A percentile compares a stretch with the other conserved stretches of the same genome.
Evolutionary conservation across 2,113 vertebrate species (phyloP).

Genomic region (Phylloscopus trochilus): DNA sequence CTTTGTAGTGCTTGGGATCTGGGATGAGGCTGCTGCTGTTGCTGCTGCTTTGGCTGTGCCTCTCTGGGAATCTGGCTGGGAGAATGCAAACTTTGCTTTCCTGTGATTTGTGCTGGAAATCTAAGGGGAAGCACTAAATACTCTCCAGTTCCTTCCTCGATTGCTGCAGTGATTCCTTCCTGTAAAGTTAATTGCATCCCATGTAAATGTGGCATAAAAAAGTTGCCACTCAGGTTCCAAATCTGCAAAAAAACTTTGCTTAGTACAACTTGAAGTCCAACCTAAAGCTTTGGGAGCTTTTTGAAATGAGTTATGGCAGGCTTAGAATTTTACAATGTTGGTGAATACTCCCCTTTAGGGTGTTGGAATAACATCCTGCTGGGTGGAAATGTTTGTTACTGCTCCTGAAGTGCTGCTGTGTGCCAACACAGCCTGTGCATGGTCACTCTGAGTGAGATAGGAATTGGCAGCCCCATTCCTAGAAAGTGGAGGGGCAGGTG

Average conservation of each 20-base stretch:
- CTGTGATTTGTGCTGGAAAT: background rate
- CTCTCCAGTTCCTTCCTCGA: background rate
- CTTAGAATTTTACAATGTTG: background rate
- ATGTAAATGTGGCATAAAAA: background rate
- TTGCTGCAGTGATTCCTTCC: background rate
- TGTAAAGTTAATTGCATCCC: background rate
- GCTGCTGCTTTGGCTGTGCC: background rate
- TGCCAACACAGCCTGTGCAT: rapidly evolving
- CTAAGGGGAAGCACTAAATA: background rate
- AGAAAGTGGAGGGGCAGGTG: background rate
- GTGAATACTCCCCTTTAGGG: background rate
- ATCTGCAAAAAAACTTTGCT: background rate
- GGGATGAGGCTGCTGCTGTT: background rate
- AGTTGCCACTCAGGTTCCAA: background rate
- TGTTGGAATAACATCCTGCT: background rate
- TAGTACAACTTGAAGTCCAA: background rate
- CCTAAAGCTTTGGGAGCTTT: background rate
- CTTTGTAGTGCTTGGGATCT: background rate
- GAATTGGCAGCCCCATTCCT: rapidly evolving
- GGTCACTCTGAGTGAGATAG: rapidly evolving
- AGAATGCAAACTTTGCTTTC: background rate
- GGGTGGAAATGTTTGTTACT: rapidly evolving
- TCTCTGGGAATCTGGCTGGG: background rate
- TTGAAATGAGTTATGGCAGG: background rate
- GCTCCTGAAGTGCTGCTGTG: background rate